Conservation (phyloP, 2,888 invertebrate genomes). For the Polyommatus iphigenia region DNA sequence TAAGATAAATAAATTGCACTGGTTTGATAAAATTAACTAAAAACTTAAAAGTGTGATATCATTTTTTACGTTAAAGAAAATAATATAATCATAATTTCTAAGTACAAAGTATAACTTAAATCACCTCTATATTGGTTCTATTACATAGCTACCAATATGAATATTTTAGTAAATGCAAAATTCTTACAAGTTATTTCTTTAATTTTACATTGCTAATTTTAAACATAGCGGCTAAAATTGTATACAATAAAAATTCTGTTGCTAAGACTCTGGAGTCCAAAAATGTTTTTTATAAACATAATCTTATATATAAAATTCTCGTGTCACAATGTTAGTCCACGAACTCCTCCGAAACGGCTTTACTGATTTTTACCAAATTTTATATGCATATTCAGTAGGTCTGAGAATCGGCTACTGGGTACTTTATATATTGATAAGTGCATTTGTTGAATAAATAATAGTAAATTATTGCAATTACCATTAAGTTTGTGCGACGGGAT, state of each 20-base stretch:
- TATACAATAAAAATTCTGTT: neutral
- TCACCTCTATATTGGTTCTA: neutral
- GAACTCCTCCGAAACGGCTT: too few relatives aligned
- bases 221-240: neutral
- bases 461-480: too few relatives aligned
- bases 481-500: too few relatives aligned
- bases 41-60: neutral
- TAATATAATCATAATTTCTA: neutral
- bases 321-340: too few relatives aligned
- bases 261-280: neutral
- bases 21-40: neutral
- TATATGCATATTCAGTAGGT: too few relatives aligned
- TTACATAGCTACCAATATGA: neutral
- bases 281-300: too few relatives aligned
- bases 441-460: too few relatives aligned
- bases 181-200: neutral
- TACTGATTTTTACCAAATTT: too few relatives aligned
- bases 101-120: neutral
- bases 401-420: too few relatives aligned
- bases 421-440: too few relatives aligned
- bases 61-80: neutral
- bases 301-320: too few relatives aligned
- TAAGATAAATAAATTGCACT: neutral
- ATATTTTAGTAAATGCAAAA: conserved; percentile 3
- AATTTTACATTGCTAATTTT: neutral